Evolutionary conservation across 2,888 invertebrate species (phyloP), one percentile per base, ranked within the genome.

Genomic region (Lepidochitona cinerea): DNA sequence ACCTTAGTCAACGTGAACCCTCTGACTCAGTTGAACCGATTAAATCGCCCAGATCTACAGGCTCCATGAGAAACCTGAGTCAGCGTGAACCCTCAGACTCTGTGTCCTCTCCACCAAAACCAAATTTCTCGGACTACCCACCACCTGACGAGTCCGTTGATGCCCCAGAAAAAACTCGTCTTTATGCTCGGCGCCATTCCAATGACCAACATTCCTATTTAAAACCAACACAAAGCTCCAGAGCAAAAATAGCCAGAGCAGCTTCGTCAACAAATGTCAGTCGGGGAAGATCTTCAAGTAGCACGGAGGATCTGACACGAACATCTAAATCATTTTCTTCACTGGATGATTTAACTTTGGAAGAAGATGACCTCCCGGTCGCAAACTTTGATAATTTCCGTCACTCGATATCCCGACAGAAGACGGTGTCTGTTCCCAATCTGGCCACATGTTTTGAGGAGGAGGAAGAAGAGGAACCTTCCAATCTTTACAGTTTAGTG

Each of bases 201-300:
- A 66, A 18, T 3, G 37, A 37, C 9, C 66, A 66, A 66, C 54
- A 75, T 75, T 65, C 70, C 0, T 75, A 77, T 54, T 72, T 75
- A 53, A 72, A 74, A 37, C 72, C 66, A 18, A 79, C 80, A 35
- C 70, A 76, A 49, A 81, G 80, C 65, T 81, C 81, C 9, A 77
- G 73, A 32, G 81, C 79, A 3, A 81, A 81, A 68, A 77, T 74
- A 23, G 67, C 70, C 0, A 71, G 69, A 52, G 52, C 70, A 9
- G 68, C 41, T 12, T 73, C 76, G n/a, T 49, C 74, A 1, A 70
- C 71, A 6, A 71, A 71, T 12, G 64, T 75, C 35, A 66, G 35
- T n/a, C 18, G 37, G 14, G 33, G 14, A 5, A 2, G 66, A 3
- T n/a, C n/a, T n/a, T 14, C 23, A 9, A 36, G 66, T 26, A 66